phyloP scores from a whole-genome alignment of 2,797 vertebrate species.

The Limosa lapponica region DNA sequence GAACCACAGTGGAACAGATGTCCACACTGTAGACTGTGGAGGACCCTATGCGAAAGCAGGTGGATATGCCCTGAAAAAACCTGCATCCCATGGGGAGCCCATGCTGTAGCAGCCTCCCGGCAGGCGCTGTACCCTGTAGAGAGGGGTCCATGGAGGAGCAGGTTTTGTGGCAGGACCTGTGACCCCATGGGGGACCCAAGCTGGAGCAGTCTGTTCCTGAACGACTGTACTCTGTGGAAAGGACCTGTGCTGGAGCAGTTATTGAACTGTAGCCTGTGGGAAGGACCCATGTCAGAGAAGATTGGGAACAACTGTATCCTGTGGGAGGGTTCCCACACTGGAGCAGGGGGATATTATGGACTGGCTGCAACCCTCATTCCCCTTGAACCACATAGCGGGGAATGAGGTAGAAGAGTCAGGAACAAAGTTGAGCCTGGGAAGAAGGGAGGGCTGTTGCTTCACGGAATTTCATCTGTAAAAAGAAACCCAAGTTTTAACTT shows the following conservation, averaged over 20 bases:
- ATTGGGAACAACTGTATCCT: not conserved
- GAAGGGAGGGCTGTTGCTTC: not conserved
- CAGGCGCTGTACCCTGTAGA: not conserved
- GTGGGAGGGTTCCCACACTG: not conserved
- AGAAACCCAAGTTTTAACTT: not conserved
- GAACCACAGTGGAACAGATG: not conserved
- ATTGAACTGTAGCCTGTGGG: not conserved
- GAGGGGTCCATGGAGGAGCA: fast-evolving
- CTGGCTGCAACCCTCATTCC: not conserved
- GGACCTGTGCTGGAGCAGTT: not conserved
- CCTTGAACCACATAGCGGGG: fast-evolving
- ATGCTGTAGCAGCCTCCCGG: fast-evolving
- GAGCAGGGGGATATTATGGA: not conserved
- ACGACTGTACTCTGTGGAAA: not conserved
- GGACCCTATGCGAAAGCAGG: not conserved
- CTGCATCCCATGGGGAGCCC: not conserved
- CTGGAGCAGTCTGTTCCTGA: not conserved
- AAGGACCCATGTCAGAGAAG: not conserved
- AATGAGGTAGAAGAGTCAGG: not conserved
- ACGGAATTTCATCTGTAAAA: not conserved
- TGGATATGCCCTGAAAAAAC: not conserved
- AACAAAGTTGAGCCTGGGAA: not conserved
- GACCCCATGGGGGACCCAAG: fast-evolving
- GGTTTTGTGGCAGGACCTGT: not conserved
- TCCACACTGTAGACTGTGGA: not conserved